Evolutionary conservation across 2,797 vertebrate species (phyloP).

Genomic region (Synanceia verrucosa): DNA sequence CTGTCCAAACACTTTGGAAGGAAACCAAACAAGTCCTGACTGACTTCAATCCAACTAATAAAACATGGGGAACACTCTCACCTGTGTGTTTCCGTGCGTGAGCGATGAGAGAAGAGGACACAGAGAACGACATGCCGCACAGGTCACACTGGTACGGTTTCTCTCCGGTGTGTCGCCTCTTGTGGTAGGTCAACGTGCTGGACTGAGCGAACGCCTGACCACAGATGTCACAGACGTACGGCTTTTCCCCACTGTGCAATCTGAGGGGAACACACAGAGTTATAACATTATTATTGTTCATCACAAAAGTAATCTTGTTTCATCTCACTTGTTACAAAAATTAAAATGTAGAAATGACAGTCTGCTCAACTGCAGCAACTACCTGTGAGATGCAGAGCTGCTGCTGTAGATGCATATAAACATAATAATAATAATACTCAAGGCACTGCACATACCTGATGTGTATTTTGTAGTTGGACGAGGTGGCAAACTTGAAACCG

Average conservation of each 20-base stretch:
- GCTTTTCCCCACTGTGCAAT: constrained; percentile 93
- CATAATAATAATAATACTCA: no score
- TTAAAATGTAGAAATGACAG: no score
- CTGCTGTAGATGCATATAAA: not conserved
- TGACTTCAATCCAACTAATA: not conserved
- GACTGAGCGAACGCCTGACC: constrained; percentile 97
- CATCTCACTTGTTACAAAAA: no score
- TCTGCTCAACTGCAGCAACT: no score
- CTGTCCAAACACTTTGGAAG: not conserved
- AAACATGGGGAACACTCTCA: constrained; percentile 34
- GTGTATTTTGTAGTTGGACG: constrained; percentile 98
- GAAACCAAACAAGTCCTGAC: not conserved
- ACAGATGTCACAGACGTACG: constrained; percentile 94
- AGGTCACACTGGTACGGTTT: constrained; percentile 98
- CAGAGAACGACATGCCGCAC: constrained; percentile 96
- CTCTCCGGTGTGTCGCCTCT: constrained; percentile 96
- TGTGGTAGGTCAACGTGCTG: constrained; percentile 97
- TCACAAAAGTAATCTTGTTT: no score
- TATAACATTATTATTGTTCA: no score
- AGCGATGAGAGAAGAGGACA: constrained; percentile 97
- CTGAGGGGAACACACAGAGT: constrained; percentile 25
- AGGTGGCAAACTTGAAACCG: constrained; percentile 97
- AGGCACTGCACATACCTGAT: constrained; percentile 81
- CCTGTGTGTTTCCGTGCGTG: constrained; percentile 96
- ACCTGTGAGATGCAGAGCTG: no score